A percentile compares a stretch with the other conserved stretches of the same genome.
Evolutionary conservation across 2,888 invertebrate species (phyloP).

Genomic region (Onthophagus sagittarius): DNA sequence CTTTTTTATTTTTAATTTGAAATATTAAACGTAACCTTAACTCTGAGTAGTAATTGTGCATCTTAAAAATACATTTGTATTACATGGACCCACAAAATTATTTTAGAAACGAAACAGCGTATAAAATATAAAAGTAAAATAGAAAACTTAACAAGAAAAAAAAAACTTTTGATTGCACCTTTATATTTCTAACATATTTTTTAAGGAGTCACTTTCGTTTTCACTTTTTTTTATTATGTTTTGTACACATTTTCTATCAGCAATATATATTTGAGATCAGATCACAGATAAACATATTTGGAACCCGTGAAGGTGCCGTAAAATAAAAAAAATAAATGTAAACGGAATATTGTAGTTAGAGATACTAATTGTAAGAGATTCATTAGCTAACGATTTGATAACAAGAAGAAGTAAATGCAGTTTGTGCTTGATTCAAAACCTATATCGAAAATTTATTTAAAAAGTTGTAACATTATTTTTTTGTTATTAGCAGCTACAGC

Average conservation of each 20-base stretch:
- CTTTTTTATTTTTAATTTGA: not conserved
- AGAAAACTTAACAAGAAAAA: constrained; percentile 29
- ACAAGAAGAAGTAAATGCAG: too few relatives aligned
- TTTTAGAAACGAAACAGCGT: not conserved
- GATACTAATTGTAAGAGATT: not conserved
- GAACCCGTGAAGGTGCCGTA: constrained; percentile 6
- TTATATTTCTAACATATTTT: constrained; percentile 20
- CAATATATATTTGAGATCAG: constrained; percentile 41
- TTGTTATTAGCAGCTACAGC: not conserved
- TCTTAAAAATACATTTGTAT: constrained; percentile 12
- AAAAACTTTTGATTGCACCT: constrained; percentile 39
- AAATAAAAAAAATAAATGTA: not conserved
- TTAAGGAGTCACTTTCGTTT: constrained; percentile 18
- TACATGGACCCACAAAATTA: constrained; percentile 18
- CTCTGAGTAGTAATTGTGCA: constrained; percentile 3
- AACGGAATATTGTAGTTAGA: not conserved
- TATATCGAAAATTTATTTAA: not conserved
- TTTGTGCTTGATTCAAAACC: not conserved
- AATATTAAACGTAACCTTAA: not conserved
- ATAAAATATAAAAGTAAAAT: not conserved
- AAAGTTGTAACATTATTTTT: too few relatives aligned
- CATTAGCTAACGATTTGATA: too few relatives aligned
- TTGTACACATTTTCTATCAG: constrained; percentile 34
- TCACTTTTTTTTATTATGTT: constrained; percentile 31
- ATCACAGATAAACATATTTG: constrained; percentile 37